These are phyloP conservation scores for Drosophila arawakana DNA, from an alignment of 1,140 invertebrate species.

Conservation along the genomic window DNA sequence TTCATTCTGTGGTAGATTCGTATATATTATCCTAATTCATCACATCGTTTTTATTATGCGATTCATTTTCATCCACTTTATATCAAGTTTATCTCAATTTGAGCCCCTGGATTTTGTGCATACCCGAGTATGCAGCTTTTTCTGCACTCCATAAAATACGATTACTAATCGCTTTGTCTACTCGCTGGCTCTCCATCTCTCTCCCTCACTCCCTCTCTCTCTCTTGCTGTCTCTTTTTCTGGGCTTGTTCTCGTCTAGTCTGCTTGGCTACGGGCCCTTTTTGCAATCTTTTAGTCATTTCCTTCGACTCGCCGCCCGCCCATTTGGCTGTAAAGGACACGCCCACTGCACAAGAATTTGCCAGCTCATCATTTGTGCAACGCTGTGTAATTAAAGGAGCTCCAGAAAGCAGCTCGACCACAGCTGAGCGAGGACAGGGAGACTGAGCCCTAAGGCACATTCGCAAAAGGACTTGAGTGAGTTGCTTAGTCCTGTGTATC, in stretches of 20 bases:
- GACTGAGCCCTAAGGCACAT: conserved; percentile 19
- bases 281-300: conserved; percentile 72
- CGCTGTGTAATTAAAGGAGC: conserved; percentile 76
- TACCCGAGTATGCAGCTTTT: conserved; percentile 13
- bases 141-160: conserved; percentile 46
- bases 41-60: conserved; percentile 70
- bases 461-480: conserved; percentile 42
- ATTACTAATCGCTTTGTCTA: conserved; percentile 46
- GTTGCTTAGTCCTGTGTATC: conserved; percentile 45
- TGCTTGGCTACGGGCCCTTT: conserved; percentile 66
- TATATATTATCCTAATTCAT: conserved; percentile 69
- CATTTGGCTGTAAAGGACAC: conserved; percentile 12
- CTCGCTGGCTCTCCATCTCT: not conserved
- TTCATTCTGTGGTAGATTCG: not conserved
- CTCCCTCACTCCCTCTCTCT: not conserved
- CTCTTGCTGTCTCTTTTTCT: not conserved
- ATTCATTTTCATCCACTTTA: conserved; percentile 75
- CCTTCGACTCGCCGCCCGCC: conserved; percentile 35
- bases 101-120: conserved; percentile 14
- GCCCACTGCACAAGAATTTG: conserved; percentile 65
- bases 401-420: conserved; percentile 63
- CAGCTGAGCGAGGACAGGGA: conserved; percentile 33
- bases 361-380: conserved; percentile 76
- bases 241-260: conserved; percentile 8
- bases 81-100: conserved; percentile 78